These are phyloP conservation scores for Petrolisthes cinctipes DNA, from an alignment of 2,888 invertebrate genomes.

Conservation along the genomic window DNA sequence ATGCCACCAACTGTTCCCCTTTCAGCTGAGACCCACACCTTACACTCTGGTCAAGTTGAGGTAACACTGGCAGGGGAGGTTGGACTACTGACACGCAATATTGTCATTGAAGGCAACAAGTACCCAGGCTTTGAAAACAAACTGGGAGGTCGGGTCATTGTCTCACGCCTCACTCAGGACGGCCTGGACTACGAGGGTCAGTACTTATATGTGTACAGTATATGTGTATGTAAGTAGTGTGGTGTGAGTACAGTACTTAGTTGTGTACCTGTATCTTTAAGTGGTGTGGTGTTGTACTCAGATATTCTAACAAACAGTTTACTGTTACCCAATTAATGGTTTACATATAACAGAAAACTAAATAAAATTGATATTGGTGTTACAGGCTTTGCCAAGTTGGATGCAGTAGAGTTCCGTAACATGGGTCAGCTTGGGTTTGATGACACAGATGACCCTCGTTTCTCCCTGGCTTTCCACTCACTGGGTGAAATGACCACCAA, in stretches of 20 bases:
- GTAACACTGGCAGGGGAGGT: constrained; percentile 64
- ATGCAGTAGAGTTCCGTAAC: constrained; percentile 51
- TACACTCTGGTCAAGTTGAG: neutral
- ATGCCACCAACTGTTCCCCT: too few species aligned
- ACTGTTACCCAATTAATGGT: neutral
- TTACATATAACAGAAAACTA: neutral
- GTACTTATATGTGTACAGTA: too few species aligned
- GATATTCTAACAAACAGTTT: neutral
- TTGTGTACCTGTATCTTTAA: too few species aligned
- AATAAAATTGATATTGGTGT: neutral
- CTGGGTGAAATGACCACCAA: constrained; percentile 17
- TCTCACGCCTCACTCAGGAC: constrained; percentile 36
- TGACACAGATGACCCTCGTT: constrained; percentile 52
- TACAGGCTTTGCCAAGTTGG: constrained; percentile 42
- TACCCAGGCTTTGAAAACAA: constrained; percentile 51
- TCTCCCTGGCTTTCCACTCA: constrained; percentile 44
- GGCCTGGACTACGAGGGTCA: constrained; percentile 19
- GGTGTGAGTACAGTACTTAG: too few species aligned
- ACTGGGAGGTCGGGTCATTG: constrained; percentile 60
- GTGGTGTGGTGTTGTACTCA: neutral
- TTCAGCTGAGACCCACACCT: constrained; percentile 2
- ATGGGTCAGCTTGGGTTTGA: constrained; percentile 57
- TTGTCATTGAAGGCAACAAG: constrained; percentile 65
- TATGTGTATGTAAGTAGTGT: too few species aligned
- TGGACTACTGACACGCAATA: constrained; percentile 63